Percentiles rank a stretch among this genome's conserved stretches.
phyloP scores from a whole-genome alignment of 2,888 invertebrate species.

The Ormyrus labotus region DNA sequence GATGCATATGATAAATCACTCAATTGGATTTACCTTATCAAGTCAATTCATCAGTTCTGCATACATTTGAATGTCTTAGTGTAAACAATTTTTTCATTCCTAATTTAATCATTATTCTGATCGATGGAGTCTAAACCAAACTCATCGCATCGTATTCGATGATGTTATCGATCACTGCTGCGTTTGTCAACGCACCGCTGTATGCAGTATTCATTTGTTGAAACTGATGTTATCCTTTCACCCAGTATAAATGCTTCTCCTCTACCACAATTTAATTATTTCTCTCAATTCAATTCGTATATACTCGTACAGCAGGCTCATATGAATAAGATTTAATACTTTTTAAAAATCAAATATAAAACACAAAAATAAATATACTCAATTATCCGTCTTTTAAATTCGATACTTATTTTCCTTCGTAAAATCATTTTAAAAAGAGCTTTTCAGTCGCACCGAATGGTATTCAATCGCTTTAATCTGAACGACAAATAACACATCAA shows the following conservation, averaged over 20 bases:
- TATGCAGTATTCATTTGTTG: neutral
- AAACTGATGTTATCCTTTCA: neutral
- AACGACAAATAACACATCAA: neutral
- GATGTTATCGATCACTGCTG: constrained; percentile 18
- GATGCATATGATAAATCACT: too few species aligned
- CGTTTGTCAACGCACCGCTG: constrained; percentile 2
- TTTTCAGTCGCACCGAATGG: too few species aligned
- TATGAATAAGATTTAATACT: neutral
- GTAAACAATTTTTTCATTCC: too few species aligned
- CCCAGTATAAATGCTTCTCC: neutral
- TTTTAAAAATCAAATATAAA: neutral
- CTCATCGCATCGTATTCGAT: neutral
- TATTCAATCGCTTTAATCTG: too few species aligned
- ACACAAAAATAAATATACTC: neutral
- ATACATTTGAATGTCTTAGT: too few species aligned
- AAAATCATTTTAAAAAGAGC: too few species aligned
- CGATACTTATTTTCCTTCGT: too few species aligned
- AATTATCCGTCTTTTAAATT: too few species aligned
- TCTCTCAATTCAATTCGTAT: neutral
- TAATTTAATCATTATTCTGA: neutral
- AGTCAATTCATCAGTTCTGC: too few species aligned
- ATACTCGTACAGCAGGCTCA: too few species aligned
- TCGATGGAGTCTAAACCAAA: neutral
- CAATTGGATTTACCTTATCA: too few species aligned
- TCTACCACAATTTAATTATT: neutral